Base-by-base conservation (phyloP, 2,113 vertebrate genomes). In the Lepidothrix coronata region DNA sequence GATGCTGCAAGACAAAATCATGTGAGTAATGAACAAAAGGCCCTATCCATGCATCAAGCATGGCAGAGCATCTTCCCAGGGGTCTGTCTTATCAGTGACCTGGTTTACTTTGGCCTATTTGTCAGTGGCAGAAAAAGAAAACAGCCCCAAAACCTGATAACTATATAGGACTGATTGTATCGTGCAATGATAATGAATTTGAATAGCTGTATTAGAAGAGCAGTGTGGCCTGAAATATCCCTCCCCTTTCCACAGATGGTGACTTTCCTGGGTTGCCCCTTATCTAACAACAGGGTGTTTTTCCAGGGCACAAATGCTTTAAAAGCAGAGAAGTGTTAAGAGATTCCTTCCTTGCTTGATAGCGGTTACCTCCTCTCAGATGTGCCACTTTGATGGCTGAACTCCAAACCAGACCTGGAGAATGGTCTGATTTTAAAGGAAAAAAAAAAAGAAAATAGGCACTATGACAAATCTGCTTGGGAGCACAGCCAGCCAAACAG, bases 81-180 rank as follows among this genome's bases (percentile, higher is more conserved):
- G 89, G 89, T 95, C 95, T 92, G 76, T 94, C 97, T 97, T 98
- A 97, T 97, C 97, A 96, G 96, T 65, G 91, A 97, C 98, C 95
- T 97, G 86, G 91, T 96, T 97, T 96, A 93, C 80, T 96, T 93
- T 88, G 95, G 89, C 77, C 68, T 97, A 95, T 96, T 92, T 92
- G 95, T 96, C 91, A 85, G 90, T 93, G 96, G 96, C 87, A 97
- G 96, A 97, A 97, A 97, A 97, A 98, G 97, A 97, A 97, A 98
- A 97, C 96, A 97, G 95, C 90, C 68, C 44, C 43, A 46, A 51
- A 86, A 93, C 91, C 88, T 93, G 95, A 95, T 95, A 95, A 95
- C 83, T 95, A 31, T 93, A 97, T 91, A 75, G 91, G 44, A 67
- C 59, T 96, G 96, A 93, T 95, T 46, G 66, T 97, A 97, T 91